Conservation (phyloP, 2,888 invertebrate genomes). For the Falcaria lacertinaria region DNA sequence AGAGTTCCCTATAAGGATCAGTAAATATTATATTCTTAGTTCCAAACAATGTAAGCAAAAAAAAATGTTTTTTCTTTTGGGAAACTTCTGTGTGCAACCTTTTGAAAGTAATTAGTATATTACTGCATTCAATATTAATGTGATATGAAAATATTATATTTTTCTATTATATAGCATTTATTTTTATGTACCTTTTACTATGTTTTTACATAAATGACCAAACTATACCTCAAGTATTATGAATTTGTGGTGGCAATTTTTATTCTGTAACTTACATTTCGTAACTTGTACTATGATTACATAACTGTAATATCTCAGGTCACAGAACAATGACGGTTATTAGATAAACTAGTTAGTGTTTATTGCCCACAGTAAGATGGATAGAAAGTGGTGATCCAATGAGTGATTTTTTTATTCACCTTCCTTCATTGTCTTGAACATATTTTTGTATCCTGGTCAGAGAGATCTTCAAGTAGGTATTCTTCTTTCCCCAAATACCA, state of each 20-base stretch:
- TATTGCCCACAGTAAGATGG: no score
- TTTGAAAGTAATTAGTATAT: no score
- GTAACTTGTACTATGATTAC: no score
- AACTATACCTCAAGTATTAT: conserved; percentile 36
- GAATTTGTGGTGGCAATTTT: conserved; percentile 23
- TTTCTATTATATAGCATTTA: conserved; percentile 19
- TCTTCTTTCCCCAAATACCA: conserved; percentile 8
- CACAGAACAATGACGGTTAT: no score
- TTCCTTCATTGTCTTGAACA: background rate
- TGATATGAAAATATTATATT: conserved; percentile 41
- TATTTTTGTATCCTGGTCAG: background rate
- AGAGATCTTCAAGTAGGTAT: background rate
- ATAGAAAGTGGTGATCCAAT: no score
- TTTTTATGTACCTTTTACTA: conserved; percentile 21
- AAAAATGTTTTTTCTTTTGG: no score
- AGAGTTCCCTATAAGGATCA: no score
- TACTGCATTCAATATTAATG: conserved; percentile 12
- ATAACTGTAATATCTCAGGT: no score
- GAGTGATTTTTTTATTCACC: no score
- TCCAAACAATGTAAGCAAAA: no score
- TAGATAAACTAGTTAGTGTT: no score
- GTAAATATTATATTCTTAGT: background rate
- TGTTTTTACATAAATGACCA: conserved; percentile 35
- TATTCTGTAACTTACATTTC: conserved; percentile 4
- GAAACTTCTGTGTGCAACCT: no score